These are phyloP conservation scores for Epizoanthus fatuus DNA, from an alignment of 92 coral and sea anemone species.

Conservation along the genomic window DNA sequence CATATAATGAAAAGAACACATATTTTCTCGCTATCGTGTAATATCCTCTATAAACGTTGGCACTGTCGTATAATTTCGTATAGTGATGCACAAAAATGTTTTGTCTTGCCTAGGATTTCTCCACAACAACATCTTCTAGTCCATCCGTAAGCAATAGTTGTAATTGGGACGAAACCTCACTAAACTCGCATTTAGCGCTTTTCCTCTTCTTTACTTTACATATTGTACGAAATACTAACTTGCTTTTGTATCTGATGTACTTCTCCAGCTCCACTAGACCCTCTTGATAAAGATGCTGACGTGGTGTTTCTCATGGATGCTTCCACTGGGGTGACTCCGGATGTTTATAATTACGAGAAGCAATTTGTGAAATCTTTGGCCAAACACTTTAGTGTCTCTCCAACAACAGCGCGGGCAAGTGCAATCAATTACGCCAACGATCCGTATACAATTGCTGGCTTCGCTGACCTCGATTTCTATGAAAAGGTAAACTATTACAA, in stretches of 20 bases:
- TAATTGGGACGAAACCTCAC: too few species aligned
- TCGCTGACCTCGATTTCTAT: slow-evolving; percentile 47
- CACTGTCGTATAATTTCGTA: too few species aligned
- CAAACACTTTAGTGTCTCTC: not conserved
- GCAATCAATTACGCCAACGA: slow-evolving; percentile 23
- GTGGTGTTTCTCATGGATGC: slow-evolving; percentile 39
- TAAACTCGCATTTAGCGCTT: too few species aligned
- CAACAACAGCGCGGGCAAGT: slow-evolving; percentile 36
- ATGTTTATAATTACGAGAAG: slow-evolving; percentile 22
- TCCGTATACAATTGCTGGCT: slow-evolving; percentile 36
- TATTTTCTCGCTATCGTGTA: too few species aligned
- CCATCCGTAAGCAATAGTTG: too few species aligned
- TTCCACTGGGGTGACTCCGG: slow-evolving; percentile 16
- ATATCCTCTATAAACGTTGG: too few species aligned
- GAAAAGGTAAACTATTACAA: slow-evolving; percentile 17
- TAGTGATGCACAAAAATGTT: too few species aligned
- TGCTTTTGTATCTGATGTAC: not conserved
- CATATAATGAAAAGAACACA: too few species aligned
- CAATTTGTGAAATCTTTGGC: slow-evolving; percentile 36
- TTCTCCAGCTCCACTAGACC: slow-evolving; percentile 25
- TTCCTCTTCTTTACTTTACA: not conserved
- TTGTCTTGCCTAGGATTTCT: too few species aligned
- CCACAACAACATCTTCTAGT: too few species aligned
- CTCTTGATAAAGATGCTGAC: slow-evolving; percentile 32
- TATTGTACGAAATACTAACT: not conserved